Evolutionary conservation across 1,140 invertebrate genomes (phyloP).

Genomic region (Drosophila azteca): DNA sequence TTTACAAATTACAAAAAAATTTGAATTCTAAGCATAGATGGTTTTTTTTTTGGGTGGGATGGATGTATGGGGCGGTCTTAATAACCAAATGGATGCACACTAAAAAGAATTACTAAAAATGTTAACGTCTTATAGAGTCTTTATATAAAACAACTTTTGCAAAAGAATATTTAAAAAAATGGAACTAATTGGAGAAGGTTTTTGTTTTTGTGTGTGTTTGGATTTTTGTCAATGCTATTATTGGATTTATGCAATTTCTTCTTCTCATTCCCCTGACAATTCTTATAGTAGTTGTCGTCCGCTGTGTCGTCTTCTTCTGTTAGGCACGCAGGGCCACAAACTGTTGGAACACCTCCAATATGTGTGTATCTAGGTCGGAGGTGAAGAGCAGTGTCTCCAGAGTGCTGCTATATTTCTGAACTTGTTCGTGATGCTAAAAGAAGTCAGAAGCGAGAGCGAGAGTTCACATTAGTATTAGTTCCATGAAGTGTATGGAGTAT

Average conservation of each 20-base stretch:
- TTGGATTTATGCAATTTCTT: not conserved
- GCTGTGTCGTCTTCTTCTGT: constrained; percentile 1
- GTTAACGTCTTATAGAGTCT: too few relatives aligned
- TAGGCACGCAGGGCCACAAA: constrained; percentile 88
- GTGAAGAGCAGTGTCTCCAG: constrained; percentile 98
- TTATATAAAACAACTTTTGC: too few relatives aligned
- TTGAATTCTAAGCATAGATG: not conserved
- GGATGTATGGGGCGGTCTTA: not conserved
- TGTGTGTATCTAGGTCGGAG: constrained; percentile 97
- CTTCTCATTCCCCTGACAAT: too few relatives aligned
- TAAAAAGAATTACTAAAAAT: too few relatives aligned
- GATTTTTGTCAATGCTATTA: too few relatives aligned
- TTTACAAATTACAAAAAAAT: constrained; percentile 10
- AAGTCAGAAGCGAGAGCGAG: constrained; percentile 31
- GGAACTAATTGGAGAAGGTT: too few relatives aligned
- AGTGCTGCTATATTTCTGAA: constrained; percentile 98
- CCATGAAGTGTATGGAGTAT: not conserved
- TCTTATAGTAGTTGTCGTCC: not conserved
- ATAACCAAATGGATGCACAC: too few relatives aligned
- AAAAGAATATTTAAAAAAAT: too few relatives aligned
- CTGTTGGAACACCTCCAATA: constrained; percentile 98
- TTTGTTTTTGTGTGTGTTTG: not conserved
- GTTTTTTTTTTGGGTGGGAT: not conserved
- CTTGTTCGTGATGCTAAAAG: constrained; percentile 96
- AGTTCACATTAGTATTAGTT: not conserved